Evolutionary conservation across 2,113 vertebrate genomes (phyloP), one percentile per base, ranked within the genome.

Genomic region (Leuciscus idus): DNA sequence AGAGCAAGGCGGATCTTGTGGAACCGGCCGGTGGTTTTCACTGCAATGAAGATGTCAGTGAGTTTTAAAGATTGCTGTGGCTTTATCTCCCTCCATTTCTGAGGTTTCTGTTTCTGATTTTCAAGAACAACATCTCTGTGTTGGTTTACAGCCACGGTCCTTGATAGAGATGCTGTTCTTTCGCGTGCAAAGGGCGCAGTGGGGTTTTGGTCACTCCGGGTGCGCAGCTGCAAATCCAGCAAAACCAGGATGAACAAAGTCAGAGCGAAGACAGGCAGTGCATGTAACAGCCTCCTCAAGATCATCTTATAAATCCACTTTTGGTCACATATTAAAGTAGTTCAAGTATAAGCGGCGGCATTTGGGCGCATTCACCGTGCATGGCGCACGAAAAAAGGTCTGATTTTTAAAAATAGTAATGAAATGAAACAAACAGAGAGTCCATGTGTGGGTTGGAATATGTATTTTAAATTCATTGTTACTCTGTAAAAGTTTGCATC

Each of bases 11-110:
- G 96, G 76, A 94, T 95, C 87, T 73, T 86, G 89, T 98, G 97
- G 92, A 98, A 98, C 78, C 91, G 95, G 12, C 92, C 91, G 43
- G 97, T 98, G 57, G 96, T 98, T 92, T 98, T 99, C 83, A 98
- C 94, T 0, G 96, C 96, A 39, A 98, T 94, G 91, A 96, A 99
- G 73, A 98, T 46, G 17, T 98, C 96, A 6, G 62, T 89, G 30
- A 95, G 92, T 1, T 64, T 90, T 85, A 95, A 86, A 0, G 19
- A 3, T 0, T 59, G 21, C 33, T 9, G 81, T 13, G 73, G 46
- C 12, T 33, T 85, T 8, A 77, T 23, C 48, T n/a, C 0, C 3
- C 17, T 36, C 46, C 52, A 62, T 26, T 15, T n/a, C 9, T 75
- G 33, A 61, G 21, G 2, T 79, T 30, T 48, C 55, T 4, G 23